Conservation (phyloP, 2,113 vertebrate species). For the Dromas ardeola region DNA sequence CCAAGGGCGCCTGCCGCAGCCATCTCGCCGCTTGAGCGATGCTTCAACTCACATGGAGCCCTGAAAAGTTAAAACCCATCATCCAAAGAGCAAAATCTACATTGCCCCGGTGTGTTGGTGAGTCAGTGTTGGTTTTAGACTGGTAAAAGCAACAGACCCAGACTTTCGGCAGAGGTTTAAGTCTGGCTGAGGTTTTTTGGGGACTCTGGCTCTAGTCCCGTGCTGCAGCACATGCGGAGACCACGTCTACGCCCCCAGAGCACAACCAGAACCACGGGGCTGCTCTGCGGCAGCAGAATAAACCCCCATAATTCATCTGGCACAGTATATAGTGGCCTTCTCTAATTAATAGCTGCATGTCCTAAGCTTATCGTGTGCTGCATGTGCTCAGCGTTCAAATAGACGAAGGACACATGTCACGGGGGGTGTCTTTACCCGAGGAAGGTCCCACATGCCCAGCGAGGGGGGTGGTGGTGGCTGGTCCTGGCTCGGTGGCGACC, state of each 20-base stretch:
- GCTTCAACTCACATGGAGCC: background rate
- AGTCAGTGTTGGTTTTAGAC: background rate
- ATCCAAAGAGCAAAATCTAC: background rate
- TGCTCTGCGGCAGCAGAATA: background rate
- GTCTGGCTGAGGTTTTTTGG: background rate
- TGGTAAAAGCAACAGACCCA: background rate
- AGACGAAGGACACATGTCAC: background rate
- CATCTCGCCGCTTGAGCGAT: rapidly evolving
- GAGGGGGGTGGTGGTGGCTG: background rate
- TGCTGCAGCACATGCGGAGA: background rate
- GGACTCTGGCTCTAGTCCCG: background rate
- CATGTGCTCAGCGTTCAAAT: background rate
- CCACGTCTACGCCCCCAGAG: background rate
- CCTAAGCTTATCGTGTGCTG: background rate
- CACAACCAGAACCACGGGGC: background rate
- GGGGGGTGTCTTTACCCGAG: rapidly evolving
- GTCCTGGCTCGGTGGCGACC: background rate
- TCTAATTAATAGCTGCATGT: background rate
- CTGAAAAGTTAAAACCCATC: background rate
- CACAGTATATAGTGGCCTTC: too few species aligned
- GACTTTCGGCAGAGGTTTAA: background rate
- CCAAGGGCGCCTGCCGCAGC: background rate
- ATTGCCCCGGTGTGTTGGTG: background rate
- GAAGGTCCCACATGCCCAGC: background rate
- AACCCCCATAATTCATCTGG: background rate